Conservation (phyloP, 2,888 invertebrate genomes). For the Caenorhabditis plicata region DNA sequence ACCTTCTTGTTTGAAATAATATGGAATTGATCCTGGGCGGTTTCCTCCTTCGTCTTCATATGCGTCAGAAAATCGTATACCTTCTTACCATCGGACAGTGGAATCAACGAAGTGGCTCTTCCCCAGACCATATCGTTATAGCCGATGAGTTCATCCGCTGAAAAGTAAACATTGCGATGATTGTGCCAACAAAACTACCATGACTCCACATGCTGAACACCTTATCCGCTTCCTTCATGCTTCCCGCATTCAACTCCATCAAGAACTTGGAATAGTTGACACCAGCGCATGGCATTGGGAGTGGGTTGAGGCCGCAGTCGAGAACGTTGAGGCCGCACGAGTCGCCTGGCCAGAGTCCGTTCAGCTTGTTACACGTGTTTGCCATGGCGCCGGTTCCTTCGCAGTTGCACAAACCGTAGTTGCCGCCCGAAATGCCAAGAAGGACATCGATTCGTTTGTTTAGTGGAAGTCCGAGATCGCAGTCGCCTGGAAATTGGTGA, state of each 20-base stretch:
- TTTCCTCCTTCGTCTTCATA: conserved; percentile 53
- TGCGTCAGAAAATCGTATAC: conserved; percentile 43
- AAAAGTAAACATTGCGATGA: background rate
- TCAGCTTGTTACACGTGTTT: conserved; percentile 49
- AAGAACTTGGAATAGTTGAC: conserved; percentile 34
- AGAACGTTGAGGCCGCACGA: conserved; percentile 48
- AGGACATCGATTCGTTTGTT: conserved; percentile 49
- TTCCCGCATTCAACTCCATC: conserved; percentile 39
- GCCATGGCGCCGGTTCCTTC: conserved; percentile 39
- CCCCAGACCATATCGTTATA: conserved; percentile 53
- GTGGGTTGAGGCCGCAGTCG: conserved; percentile 35
- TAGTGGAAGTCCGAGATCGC: conserved; percentile 45
- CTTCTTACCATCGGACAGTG: conserved; percentile 36
- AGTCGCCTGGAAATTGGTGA: too few species aligned
- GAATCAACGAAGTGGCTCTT: conserved; percentile 48
- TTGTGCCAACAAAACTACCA: conserved; percentile 12
- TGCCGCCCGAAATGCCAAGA: conserved; percentile 57
- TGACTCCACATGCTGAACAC: conserved; percentile 48
- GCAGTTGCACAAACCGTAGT: conserved; percentile 59
- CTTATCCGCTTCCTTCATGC: conserved; percentile 34
- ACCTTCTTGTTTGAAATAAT: conserved; percentile 26
- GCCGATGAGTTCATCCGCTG: conserved; percentile 52
- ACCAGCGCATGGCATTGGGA: conserved; percentile 36
- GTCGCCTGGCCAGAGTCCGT: conserved; percentile 54
- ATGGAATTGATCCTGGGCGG: conserved; percentile 42